Evolutionary conservation across 2,113 vertebrate genomes (phyloP).

Genomic region (Mungos mungo): DNA sequence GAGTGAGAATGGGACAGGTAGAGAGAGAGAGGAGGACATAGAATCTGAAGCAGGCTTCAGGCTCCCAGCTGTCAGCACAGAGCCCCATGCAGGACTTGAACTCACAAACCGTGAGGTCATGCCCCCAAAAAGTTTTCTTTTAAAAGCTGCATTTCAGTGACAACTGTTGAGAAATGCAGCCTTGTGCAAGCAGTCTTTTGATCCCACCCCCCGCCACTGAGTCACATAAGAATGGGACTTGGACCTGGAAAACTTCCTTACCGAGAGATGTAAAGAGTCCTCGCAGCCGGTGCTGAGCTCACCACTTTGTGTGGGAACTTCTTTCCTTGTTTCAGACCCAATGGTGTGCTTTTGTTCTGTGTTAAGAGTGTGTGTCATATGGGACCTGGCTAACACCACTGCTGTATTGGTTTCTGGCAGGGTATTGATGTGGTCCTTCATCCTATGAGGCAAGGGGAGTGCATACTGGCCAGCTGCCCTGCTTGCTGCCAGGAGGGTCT

Average conservation of each 20-base stretch:
- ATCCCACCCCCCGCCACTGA: background rate
- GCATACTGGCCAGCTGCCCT: rapidly evolving
- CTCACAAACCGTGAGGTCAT: no score
- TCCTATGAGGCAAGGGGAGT: background rate
- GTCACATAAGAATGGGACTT: background rate
- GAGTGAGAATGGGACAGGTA: no score
- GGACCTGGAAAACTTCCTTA: background rate
- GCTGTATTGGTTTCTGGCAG: background rate
- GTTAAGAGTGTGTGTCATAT: background rate
- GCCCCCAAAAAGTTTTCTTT: background rate
- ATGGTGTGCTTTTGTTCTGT: background rate
- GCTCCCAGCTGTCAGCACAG: no score
- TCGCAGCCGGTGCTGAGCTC: background rate
- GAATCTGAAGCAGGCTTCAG: no score
- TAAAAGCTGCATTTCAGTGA: background rate
- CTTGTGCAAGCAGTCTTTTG: background rate
- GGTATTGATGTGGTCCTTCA: rapidly evolving
- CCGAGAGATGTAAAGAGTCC: background rate
- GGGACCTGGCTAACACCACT: background rate
- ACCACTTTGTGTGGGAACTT: no score
- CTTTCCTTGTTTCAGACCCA: background rate
- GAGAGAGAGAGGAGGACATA: no score
- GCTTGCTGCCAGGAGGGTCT: background rate
- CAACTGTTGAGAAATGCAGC: background rate
- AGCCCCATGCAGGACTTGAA: no score